Evolutionary conservation across 2,888 invertebrate species (phyloP).

Genomic region (Ophion slaviceki): DNA sequence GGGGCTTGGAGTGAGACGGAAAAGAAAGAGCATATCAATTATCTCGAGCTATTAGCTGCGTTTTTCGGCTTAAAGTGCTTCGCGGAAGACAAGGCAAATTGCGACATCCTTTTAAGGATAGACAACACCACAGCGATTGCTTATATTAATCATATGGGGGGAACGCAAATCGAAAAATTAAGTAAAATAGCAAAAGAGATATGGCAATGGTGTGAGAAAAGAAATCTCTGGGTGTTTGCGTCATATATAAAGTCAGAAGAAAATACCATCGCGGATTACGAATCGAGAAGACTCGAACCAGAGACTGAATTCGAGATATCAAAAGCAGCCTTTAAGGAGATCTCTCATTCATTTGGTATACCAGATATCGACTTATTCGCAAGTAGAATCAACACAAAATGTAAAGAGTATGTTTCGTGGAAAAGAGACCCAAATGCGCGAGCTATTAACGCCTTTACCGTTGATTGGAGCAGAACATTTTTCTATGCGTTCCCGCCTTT

Average conservation of each 20-base stretch:
- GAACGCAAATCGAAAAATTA: conserved; percentile 29
- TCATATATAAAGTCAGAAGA: too few species aligned
- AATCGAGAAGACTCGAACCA: too few species aligned
- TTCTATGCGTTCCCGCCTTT: conserved; percentile 66
- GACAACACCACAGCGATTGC: conserved; percentile 53
- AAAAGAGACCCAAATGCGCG: conserved; percentile 1
- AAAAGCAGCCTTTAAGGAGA: conserved; percentile 42
- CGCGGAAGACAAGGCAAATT: conserved; percentile 12
- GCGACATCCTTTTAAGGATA: conserved; percentile 44
- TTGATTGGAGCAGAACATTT: conserved; percentile 49
- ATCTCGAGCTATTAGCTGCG: conserved; percentile 19
- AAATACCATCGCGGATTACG: too few species aligned
- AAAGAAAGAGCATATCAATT: background rate
- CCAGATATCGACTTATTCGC: conserved; percentile 62
- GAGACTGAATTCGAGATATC: conserved; percentile 54
- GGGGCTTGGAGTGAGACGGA: conserved; percentile 52
- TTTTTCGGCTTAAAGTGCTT: conserved; percentile 47
- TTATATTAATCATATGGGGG: conserved; percentile 36
- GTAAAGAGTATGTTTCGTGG: conserved; percentile 38
- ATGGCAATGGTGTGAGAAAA: too few species aligned
- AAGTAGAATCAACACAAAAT: conserved; percentile 50
- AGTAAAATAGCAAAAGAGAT: conserved; percentile 40
- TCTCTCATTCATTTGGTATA: conserved; percentile 33
- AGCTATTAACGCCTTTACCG: conserved; percentile 58
- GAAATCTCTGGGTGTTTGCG: too few species aligned